These are phyloP conservation scores for Alauda arvensis DNA, from an alignment of 2,797 vertebrate species.

Conservation along the genomic window DNA sequence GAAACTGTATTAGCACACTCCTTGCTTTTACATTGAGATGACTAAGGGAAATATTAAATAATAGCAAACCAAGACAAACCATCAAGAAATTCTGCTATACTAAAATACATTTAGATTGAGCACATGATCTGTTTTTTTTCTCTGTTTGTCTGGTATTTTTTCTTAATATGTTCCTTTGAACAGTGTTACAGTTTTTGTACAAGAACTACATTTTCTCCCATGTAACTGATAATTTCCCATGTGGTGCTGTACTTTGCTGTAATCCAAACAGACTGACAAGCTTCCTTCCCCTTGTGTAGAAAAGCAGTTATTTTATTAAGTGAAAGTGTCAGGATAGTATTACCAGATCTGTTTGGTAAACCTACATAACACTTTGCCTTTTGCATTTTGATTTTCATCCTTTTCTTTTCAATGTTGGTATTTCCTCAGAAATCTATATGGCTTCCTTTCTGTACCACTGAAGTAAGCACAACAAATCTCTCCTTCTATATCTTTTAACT, in stretches of 20 bases:
- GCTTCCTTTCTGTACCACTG: not conserved
- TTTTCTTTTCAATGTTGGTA: not conserved
- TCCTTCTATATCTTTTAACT: not conserved
- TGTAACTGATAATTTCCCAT: not conserved
- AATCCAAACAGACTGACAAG: not conserved
- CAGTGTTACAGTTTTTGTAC: not conserved
- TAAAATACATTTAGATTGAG: not conserved
- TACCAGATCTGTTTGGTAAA: not conserved
- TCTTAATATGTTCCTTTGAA: not conserved
- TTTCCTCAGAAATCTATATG: not conserved
- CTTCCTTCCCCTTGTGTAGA: not conserved
- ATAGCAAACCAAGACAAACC: not conserved
- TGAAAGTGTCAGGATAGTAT: not conserved
- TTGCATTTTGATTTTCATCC: not conserved
- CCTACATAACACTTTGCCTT: not conserved
- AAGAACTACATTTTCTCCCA: not conserved
- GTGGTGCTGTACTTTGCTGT: not conserved
- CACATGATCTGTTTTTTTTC: not conserved
- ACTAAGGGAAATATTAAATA: not conserved
- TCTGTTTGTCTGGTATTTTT: not conserved
- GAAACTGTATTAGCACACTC: not conserved
- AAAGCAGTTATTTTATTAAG: not conserved
- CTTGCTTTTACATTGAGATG: not conserved
- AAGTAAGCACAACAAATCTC: not conserved
- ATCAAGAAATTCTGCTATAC: not conserved